Evolutionary conservation across 2,888 invertebrate species (phyloP), one percentile per base, ranked within the genome.

Genomic region (Ectobius pallidus): DNA sequence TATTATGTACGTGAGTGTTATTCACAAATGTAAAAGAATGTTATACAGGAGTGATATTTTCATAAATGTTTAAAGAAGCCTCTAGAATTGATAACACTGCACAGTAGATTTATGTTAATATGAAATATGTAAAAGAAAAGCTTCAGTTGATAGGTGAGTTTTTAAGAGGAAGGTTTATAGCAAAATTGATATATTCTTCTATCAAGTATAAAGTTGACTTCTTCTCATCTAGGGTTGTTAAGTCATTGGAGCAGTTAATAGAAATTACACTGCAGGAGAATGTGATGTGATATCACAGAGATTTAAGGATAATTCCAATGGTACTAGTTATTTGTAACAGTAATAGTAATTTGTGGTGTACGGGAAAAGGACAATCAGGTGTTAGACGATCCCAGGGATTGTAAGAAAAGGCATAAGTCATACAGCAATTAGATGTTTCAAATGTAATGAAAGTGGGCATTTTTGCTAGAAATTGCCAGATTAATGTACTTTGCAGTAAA

Each of bases 221-320:
- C n/a, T n/a, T n/a, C 14, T n/a, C 55, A 3, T n/a, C 14, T 27
- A 30, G 62, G n/a, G 62, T 27, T 27, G 27, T 7, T 0, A 30
- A 27, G 16, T 14, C 1, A 3, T 7, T 27, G 27, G 62, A 25
- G 2, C 62, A 62, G 14, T 11, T 62, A 1, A 1, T 62, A 1
- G 62, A 62, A 62, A 62, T 30, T n/a, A 18, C 30, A 18, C 52
- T 52, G 7, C 52, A 20, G 52, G 52, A 52, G 52, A 52, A n/a
- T 11, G 52, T 20, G 52, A 52, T 7, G 7, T 6, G 7, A 52
- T 11, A n/a, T n/a, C n/a, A n/a, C n/a, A n/a, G n/a, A n/a, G n/a
- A n/a, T n/a, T n/a, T n/a, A n/a, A n/a, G n/a, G n/a, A 11, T 20
- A 18, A 7, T 11, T 14, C 39, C 6, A 39, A 6, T 9, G 7